Conservation (phyloP, 2,888 invertebrate genomes). For the Ramazzottius varieornatus region DNA sequence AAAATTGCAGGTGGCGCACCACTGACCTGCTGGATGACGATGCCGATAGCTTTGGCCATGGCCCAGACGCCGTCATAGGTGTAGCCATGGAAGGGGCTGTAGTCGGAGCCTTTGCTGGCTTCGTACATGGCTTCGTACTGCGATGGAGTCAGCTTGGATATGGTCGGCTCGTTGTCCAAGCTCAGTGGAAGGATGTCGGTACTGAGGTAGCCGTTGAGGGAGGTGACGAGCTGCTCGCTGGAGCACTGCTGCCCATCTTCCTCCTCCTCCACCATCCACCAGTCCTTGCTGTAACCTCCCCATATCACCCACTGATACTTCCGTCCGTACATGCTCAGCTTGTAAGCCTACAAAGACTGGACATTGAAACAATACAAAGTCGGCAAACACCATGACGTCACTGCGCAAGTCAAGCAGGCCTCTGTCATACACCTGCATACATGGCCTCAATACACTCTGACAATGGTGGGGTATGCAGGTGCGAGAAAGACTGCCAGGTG, state of each 20-base stretch:
- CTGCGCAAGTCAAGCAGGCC: slow-evolving; percentile 5
- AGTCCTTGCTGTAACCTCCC: slow-evolving; percentile 16
- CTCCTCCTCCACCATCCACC: slow-evolving; percentile 12
- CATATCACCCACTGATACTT: slow-evolving; percentile 74
- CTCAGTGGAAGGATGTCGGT: slow-evolving; percentile 63
- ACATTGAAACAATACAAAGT: neutral
- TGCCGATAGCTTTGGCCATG: slow-evolving; percentile 73
- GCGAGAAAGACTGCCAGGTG: too few species aligned
- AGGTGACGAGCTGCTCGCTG: slow-evolving; percentile 41
- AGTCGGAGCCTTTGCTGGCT: slow-evolving; percentile 46
- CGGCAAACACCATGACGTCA: too few species aligned
- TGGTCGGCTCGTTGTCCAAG: slow-evolving; percentile 56
- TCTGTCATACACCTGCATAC: too few species aligned
- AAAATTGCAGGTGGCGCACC: too few species aligned
- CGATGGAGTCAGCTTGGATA: slow-evolving; percentile 39
- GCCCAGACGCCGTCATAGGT: slow-evolving; percentile 98
- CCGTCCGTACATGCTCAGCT: slow-evolving; percentile 42
- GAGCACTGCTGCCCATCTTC: slow-evolving; percentile 31
- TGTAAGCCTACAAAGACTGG: slow-evolving; percentile 16
- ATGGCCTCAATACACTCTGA: too few species aligned
- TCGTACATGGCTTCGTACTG: slow-evolving; percentile 55
- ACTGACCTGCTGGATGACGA: slow-evolving; percentile 52
- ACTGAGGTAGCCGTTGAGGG: slow-evolving; percentile 60
- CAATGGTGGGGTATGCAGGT: too few species aligned
- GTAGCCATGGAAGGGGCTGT: slow-evolving; percentile 83